A percentile compares a stretch with the other conserved stretches of the same genome.
These are phyloP conservation scores for Pipa parva DNA, from an alignment of 2,113 vertebrate species.

Conservation along the genomic window DNA sequence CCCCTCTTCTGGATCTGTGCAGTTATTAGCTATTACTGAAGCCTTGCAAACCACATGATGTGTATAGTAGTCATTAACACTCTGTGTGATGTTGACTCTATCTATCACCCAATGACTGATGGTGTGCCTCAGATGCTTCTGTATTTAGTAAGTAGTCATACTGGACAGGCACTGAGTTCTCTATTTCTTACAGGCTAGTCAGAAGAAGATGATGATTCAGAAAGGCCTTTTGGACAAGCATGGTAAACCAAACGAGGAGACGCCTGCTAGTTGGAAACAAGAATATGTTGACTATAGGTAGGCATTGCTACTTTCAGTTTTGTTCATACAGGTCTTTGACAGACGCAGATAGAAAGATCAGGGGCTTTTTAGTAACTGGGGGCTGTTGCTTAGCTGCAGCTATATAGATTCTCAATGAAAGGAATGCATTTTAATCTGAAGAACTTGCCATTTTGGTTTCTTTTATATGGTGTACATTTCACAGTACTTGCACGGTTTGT, in stretches of 20 bases:
- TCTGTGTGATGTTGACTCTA: conserved; percentile 33
- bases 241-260: conserved; percentile 84
- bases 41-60: conserved; percentile 26
- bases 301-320: background rate
- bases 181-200: conserved; percentile 72
- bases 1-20: background rate
- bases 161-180: background rate
- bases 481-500: background rate
- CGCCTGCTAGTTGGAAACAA: conserved; percentile 72
- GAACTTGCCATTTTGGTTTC: background rate
- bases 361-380: too few relatives aligned
- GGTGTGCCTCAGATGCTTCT: background rate
- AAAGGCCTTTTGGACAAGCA: conserved; percentile 89
- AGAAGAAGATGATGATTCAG: conserved; percentile 94
- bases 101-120: conserved; percentile 45
- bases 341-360: too few relatives aligned
- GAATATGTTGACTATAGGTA: conserved; percentile 87
- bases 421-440: background rate
- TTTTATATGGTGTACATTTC: background rate
- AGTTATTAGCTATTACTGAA: too few relatives aligned
- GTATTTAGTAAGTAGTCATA: background rate
- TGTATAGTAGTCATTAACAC: conserved; percentile 7
- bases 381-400: too few relatives aligned
- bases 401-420: too few relatives aligned
- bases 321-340: background rate